Percentiles rank a stretch among this genome's conserved stretches.
These are phyloP conservation scores for Trachelipus rathkii DNA, from an alignment of 1,140 invertebrate species.

Conservation along the genomic window DNA sequence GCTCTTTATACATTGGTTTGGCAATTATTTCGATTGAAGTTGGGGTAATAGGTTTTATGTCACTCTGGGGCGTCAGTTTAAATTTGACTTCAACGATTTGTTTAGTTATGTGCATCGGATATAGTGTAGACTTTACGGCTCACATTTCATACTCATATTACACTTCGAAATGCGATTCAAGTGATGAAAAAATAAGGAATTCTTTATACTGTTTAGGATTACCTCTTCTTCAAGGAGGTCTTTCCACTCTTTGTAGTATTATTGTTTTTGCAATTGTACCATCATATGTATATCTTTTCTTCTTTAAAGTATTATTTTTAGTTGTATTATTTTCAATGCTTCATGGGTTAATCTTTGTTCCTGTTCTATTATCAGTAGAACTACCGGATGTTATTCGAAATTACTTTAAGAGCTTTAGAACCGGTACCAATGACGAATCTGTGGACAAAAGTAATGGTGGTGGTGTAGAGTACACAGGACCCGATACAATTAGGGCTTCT, in stretches of 20 bases:
- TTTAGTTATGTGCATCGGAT: slow-evolving; percentile 96
- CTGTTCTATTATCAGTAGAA: slow-evolving; percentile 83
- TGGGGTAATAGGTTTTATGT: slow-evolving; percentile 94
- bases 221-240: slow-evolving; percentile 88
- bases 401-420: too few relatives aligned
- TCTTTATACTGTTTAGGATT: slow-evolving; percentile 83
- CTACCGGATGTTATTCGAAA: slow-evolving; percentile 74
- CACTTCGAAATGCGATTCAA: slow-evolving; percentile 69
- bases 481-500: too few relatives aligned
- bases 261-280: slow-evolving; percentile 79
- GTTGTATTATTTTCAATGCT: slow-evolving; percentile 90
- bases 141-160: slow-evolving; percentile 97
- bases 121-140: slow-evolving; percentile 94
- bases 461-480: too few relatives aligned
- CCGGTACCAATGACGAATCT: too few relatives aligned
- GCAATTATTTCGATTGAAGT: slow-evolving; percentile 93
- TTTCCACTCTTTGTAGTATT: slow-evolving; percentile 88
- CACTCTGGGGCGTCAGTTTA: slow-evolving; percentile 87
- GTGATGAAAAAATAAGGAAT: slow-evolving; percentile 76
- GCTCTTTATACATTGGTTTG: slow-evolving; percentile 89
- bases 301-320: slow-evolving; percentile 96
- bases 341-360: slow-evolving; percentile 86
- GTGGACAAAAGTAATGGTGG: too few relatives aligned
- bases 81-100: slow-evolving; percentile 99
- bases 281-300: slow-evolving; percentile 93